Evolutionary conservation across 2,113 vertebrate genomes (phyloP), one percentile per base, ranked within the genome.

Genomic region (Osmerus eperlanus): DNA sequence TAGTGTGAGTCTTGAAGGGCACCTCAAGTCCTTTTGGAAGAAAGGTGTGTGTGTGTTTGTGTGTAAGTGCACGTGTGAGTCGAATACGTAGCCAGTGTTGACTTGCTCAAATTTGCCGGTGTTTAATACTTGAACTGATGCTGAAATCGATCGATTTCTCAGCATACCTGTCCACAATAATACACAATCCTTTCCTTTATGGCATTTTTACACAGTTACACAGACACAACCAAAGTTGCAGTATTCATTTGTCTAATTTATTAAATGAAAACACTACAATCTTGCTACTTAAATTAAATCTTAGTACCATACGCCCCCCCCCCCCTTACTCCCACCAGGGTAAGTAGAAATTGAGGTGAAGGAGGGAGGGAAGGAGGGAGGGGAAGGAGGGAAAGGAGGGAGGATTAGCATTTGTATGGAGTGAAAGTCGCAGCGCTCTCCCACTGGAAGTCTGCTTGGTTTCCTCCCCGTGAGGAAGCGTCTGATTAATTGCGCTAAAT

Each of bases 401-500:
- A 61, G 72, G 67, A 83, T 85, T 85, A 85, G 76, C 77, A 81
- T 90, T 82, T 13, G 58, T 61, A 28, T 32, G 47, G 71, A 66
- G 77, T 84, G 84, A 85, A 82, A 88, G 85, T 82, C 79, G 78
- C 72, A 77, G 70, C 69, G 76, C 72, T 77, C 81, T 70, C 70
- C 82, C 78, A 81, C 81, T 75, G 75, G 70, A 82, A 70, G 81
- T 85, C 86, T 86, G 71, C 52, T 83, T 75, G 73, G 78, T 78
- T 87, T 85, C 72, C 65, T 87, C 82, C 85, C 81, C 11, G 73
- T 81, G 60, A 84, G 81, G 86, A 88, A 89, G 87, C 70, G 73
- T 85, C 84, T 87, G 88, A 90, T 92, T 90, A 91, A 92, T 90
- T 86, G 84, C 56, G 85, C 83, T 90, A 85, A 90, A 90, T 83